A percentile compares a stretch with the other conserved stretches of the same genome.
Conservation (phyloP, 2,888 invertebrate species). For the Microctonus brassicae region DNA sequence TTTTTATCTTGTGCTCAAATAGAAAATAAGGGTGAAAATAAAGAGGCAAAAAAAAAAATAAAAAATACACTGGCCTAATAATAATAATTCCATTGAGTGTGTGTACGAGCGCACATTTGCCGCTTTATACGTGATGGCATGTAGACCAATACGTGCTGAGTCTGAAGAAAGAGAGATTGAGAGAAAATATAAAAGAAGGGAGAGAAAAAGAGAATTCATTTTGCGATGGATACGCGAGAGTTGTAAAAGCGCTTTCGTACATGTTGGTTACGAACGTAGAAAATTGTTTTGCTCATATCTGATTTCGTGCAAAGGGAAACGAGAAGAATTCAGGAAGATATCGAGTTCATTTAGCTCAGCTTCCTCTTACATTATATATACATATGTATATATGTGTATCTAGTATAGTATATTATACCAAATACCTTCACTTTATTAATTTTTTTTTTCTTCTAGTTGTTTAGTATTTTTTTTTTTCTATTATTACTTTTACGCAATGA, state of each 20-base stretch:
- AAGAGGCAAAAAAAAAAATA: background rate
- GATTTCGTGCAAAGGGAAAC: conserved; percentile 22
- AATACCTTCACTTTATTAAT: background rate
- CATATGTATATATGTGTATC: background rate
- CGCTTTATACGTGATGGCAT: conserved; percentile 43
- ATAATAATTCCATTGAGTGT: conserved; percentile 43
- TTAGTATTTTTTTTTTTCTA: background rate
- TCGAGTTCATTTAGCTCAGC: conserved; percentile 22
- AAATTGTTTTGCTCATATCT: conserved; percentile 33
- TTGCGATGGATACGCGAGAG: conserved; percentile 19
- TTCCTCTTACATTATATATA: conserved; percentile 13
- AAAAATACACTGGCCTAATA: conserved; percentile 39
- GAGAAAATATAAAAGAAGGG: background rate
- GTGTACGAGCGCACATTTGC: conserved; percentile 28
- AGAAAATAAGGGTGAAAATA: background rate
- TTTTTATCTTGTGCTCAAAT: background rate
- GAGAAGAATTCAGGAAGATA: conserved; percentile 31
- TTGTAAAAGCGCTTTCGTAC: conserved; percentile 9
- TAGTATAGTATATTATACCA: conserved; percentile 8
- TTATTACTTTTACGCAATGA: background rate
- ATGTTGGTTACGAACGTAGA: conserved; percentile 13
- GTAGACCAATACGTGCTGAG: conserved; percentile 40
- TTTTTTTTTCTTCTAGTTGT: background rate
- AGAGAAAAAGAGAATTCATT: conserved; percentile 13
- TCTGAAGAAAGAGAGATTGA: background rate